These are phyloP conservation scores for Rhodeus uyekii DNA, from an alignment of 2,797 vertebrate species.

Conservation along the genomic window DNA sequence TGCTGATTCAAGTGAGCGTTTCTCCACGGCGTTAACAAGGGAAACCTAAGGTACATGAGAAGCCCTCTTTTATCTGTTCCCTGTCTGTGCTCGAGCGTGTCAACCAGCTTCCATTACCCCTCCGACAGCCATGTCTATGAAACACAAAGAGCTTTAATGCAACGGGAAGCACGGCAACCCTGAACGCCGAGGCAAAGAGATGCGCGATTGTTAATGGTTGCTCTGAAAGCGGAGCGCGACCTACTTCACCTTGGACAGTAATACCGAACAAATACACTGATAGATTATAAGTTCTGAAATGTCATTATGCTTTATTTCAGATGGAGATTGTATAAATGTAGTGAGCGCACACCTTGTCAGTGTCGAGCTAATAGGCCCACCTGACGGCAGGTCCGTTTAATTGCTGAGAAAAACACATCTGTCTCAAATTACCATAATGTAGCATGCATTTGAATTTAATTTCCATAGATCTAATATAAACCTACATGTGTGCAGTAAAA, in stretches of 20 bases:
- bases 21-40: not conserved
- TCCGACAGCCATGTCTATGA: constrained; percentile 9
- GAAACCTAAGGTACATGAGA: not conserved
- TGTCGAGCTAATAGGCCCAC: not conserved
- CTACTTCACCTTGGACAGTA: constrained; percentile 16
- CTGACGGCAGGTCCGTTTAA: not conserved
- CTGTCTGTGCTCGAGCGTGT: constrained; percentile 19
- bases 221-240: constrained; percentile 1
- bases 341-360: not conserved
- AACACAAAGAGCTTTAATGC: constrained; percentile 45
- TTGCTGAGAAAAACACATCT: constrained; percentile 1
- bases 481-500: not conserved
- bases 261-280: not conserved
- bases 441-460: not conserved
- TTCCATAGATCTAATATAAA: not conserved
- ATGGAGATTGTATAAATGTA: constrained; percentile 10
- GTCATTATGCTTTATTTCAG: not conserved
- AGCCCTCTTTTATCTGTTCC: not conserved
- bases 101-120: constrained; percentile 37
- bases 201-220: constrained; percentile 5
- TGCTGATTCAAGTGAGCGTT: not conserved
- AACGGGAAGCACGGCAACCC: constrained; percentile 4
- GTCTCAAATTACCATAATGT: not conserved
- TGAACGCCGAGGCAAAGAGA: constrained; percentile 12
- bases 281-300: not conserved